Conservation (phyloP, 2,797 vertebrate species). For the Anabacerthia variegaticeps region DNA sequence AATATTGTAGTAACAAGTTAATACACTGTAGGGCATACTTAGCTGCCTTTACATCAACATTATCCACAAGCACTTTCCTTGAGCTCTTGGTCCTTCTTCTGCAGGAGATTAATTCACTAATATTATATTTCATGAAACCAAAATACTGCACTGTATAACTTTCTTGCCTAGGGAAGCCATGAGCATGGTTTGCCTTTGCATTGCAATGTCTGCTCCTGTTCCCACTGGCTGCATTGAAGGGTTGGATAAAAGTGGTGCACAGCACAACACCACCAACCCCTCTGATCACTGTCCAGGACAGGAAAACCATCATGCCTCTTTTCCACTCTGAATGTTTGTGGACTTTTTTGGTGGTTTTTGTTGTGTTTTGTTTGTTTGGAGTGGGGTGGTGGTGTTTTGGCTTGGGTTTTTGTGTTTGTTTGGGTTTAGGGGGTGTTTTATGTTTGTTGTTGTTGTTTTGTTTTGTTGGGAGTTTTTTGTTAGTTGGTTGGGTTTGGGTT, state of each 20-base stretch:
- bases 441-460: too few species aligned
- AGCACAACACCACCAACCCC: neutral
- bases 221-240: neutral
- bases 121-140: neutral
- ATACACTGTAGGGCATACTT: neutral
- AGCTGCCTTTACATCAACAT: neutral
- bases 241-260: neutral
- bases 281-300: neutral
- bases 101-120: neutral
- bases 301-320: neutral
- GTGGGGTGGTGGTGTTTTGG: too few species aligned
- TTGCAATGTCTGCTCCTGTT: neutral
- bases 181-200: neutral
- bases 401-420: too few species aligned
- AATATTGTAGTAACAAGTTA: neutral
- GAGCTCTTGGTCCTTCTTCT: neutral
- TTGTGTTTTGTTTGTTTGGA: too few species aligned
- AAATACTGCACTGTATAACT: neutral
- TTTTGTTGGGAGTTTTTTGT: too few species aligned
- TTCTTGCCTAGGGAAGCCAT: neutral
- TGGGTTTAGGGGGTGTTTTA: too few species aligned
- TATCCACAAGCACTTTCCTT: neutral
- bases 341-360: too few species aligned
- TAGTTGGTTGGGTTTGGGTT: too few species aligned
- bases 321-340: neutral